Evolutionary conservation across 2,888 invertebrate genomes (phyloP), one percentile per base, ranked within the genome.

Genomic region (Drosophila flavopinicola): DNA sequence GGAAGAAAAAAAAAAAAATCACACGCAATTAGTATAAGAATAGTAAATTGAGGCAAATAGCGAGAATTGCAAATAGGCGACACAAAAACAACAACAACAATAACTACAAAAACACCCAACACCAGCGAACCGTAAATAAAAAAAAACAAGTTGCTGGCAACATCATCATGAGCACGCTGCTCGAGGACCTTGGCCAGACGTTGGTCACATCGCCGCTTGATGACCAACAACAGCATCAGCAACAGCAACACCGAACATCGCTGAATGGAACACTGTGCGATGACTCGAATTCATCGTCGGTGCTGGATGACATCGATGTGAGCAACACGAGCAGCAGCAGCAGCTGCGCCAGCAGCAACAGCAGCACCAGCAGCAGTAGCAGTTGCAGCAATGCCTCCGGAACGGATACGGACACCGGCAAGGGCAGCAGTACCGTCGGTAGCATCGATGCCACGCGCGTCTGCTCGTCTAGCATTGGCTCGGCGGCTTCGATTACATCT

Each of bases 401-500:
- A 7, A 83, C 84, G 10, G 79, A 83, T 27, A 75, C 80, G 30
- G 80, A 85, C 30, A 86, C 75, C 4, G 80, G 80, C 13, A 73
- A 79, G 52, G 74, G 80, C 9, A 78, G 83, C 59, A 85, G 80
- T 53, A 66, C 75, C 24, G 52, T 64, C 2, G 71, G 79, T 30
- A 84, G 70, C 45, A 32, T 75, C 11, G 82, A 82, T 75, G 78
- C 66, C 30, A 71, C 74, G 7, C 80, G 73, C 25, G 75, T 71
- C 1, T 78, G 85, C 38, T 71, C 85, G 7, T 75, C 80, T 0
- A 80, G 80, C 59, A 76, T 76, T 42, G 76, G 70, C 4, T 84
- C 80, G 30, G 66, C 70, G 7, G 64, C 67, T 33, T 80, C 80
- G 38, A 76, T 71, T 11, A 52, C 82, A 13, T 83, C 79, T 25